Conservation (phyloP, 2,888 invertebrate species). For the Dicyrtomina minuta region DNA sequence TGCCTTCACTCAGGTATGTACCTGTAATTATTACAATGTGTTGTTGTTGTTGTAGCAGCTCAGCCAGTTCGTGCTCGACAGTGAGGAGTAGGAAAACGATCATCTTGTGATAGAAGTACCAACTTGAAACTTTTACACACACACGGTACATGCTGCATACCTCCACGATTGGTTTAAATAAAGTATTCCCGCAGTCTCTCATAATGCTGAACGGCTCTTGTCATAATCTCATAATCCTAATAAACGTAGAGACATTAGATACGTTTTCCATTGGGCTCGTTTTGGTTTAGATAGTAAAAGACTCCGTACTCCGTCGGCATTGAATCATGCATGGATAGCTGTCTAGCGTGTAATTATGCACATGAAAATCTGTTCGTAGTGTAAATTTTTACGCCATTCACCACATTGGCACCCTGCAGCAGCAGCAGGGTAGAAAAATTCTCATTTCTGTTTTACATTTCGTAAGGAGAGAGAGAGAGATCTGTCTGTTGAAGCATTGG, state of each 20-base stretch:
- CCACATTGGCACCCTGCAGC: slow-evolving; percentile 22
- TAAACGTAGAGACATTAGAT: slow-evolving; percentile 5
- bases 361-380: not conserved
- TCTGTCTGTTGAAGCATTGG: not conserved
- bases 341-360: slow-evolving; percentile 12
- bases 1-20: no score
- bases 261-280: not conserved
- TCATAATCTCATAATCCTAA: slow-evolving; percentile 28
- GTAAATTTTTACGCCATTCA: slow-evolving; percentile 26
- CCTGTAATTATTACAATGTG: not conserved
- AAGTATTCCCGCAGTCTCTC: slow-evolving; percentile 13
- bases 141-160: slow-evolving; percentile 1
- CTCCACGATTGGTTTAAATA: slow-evolving; percentile 8
- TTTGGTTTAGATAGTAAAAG: not conserved
- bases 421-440: slow-evolving; percentile 12
- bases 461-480: slow-evolving; percentile 15
- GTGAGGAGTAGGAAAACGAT: not conserved
- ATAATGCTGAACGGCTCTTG: slow-evolving; percentile 9
- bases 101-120: not conserved
- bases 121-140: not conserved
- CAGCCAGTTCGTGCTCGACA: not conserved
- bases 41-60: slow-evolving; percentile 1
- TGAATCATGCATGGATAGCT: not conserved
- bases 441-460: slow-evolving; percentile 22
- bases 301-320: not conserved